Base-by-base conservation (phyloP, 2,797 vertebrate species). In the Morelia viridis region DNA sequence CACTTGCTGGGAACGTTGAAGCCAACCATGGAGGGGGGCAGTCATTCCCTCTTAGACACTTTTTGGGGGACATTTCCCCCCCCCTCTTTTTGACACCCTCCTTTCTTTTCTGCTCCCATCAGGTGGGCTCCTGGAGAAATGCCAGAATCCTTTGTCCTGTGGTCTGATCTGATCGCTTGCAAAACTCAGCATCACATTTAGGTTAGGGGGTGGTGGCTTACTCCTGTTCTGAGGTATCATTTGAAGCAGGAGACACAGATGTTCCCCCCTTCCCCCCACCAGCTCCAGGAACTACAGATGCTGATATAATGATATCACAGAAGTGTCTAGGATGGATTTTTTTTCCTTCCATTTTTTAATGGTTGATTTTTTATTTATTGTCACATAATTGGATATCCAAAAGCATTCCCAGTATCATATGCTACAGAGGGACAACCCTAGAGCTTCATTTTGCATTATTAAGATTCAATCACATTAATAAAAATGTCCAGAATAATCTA, bases 11-110 rank as follows among this genome's bases (percentile, higher is more conserved):
- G 41, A 80, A 80, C 1, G 19, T 46, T 24, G 71, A 80, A 80
- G 35, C 35, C 50, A 22, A 19, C 31, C 3, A 17, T 76, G 71
- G 31, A 76, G 41, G 35, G 41, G 17, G 76, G 41, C 76, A 80
- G 5, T 80, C 4, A 46, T 46, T 46, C 19, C 5, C 22, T 46
- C 71, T 46, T 22, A 24, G 71, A 41, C 35, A 76, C 19, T 80
- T 80, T 76, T 1, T 17, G 2, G 12, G 0, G 6, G 31, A 22
- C 31, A 41, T 41, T 15, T 41, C 24, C 10, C 0, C 0, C 0
- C 5, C 17, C 1, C 35, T 41, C 35, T 41, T 76, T 80, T 24
- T 46, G 19, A 80, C 41, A 80, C 76, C 41, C 1, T 80, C 71
- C 19, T 80, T 80, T 24, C 35, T 41, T 76, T 76, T 80, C 35